Evolutionary conservation across 1,140 invertebrate genomes (phyloP).

Genomic region (Campoletis sonorensis): DNA sequence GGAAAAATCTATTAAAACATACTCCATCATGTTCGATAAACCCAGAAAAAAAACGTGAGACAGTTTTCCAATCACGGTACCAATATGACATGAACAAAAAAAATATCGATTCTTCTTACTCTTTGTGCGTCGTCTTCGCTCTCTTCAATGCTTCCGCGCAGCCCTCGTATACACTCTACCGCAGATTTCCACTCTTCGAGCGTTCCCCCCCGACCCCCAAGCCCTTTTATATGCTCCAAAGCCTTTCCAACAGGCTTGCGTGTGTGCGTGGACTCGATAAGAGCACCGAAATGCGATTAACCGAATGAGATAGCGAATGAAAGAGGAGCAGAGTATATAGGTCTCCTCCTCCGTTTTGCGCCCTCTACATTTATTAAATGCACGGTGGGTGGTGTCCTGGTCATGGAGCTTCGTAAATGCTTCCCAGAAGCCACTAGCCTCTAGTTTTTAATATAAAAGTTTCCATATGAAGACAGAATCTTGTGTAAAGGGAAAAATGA

Average conservation of each 20-base stretch:
- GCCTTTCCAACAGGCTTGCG: slow-evolving; percentile 31
- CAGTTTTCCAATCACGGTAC: slow-evolving; percentile 16
- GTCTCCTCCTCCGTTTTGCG: not conserved
- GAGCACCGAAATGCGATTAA: slow-evolving; percentile 47
- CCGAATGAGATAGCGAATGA: slow-evolving; percentile 12
- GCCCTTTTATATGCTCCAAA: slow-evolving; percentile 17
- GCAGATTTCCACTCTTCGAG: slow-evolving; percentile 19
- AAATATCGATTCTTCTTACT: not conserved
- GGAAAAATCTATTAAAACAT: not conserved
- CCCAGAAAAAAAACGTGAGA: not conserved
- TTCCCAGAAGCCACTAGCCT: too few relatives aligned
- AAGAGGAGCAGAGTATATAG: not conserved
- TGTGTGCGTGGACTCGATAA: slow-evolving; percentile 40
- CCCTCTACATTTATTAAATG: not conserved
- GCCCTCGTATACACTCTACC: slow-evolving; percentile 15
- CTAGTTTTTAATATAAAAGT: too few relatives aligned
- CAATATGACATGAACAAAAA: slow-evolving; percentile 19
- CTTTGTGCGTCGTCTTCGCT: not conserved
- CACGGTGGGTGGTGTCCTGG: not conserved
- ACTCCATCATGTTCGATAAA: slow-evolving; percentile 8
- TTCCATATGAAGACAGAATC: too few relatives aligned
- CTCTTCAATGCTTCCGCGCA: not conserved
- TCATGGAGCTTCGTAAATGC: not conserved
- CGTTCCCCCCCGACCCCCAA: not conserved
- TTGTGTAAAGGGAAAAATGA: too few relatives aligned